Evolutionary conservation across 2,888 invertebrate genomes (phyloP), one percentile per base, ranked within the genome.

Genomic region (Dryocosmus kuriphilus): DNA sequence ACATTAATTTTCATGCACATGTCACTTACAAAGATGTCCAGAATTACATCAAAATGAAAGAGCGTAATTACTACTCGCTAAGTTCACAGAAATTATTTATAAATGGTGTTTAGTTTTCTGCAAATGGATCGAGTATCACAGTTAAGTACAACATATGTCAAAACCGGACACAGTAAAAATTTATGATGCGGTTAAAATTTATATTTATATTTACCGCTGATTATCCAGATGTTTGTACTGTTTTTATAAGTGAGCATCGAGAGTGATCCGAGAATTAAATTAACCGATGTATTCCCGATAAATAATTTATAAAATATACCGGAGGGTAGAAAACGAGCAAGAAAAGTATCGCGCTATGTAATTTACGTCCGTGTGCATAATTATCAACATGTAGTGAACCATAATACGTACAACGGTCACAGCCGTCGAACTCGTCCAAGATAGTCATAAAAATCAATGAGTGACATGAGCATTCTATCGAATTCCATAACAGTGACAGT

Each of bases 301-400:
- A 57, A 57, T 57, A 57, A 57, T 57, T 11, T 22, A 24, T 57
- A 24, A 57, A 57, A 14, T 14, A 57, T 57, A 24, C 14, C 24
- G 57, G 24, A n/a, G 24, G 57, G 57, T 24, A 24, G 11, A 24
- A 14, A 1, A 24, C 57, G 14, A 57, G 57, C 57, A 57, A 57
- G 57, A 57, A 57, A 57, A 22, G 57, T 57, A 24, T 24, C 57
- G 14, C 22, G 57, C 3, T 57, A n/a, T 24, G 57, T 57, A 24
- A 57, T 57, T 57, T 24, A 57, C 24, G 24, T 57, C 57, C 57
- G 57, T 57, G 24, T 57, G 57, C 57, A 24, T 57, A 57, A 57
- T 57, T 57, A 57, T 24, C 57, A 57, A 11, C 24, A 24, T 57
- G 11, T 57, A 57, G 22, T 57, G 24, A 57, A 57, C 57, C 24